Evolutionary conservation across 2,888 invertebrate species (phyloP).

Genomic region (Xylota sylvarum): DNA sequence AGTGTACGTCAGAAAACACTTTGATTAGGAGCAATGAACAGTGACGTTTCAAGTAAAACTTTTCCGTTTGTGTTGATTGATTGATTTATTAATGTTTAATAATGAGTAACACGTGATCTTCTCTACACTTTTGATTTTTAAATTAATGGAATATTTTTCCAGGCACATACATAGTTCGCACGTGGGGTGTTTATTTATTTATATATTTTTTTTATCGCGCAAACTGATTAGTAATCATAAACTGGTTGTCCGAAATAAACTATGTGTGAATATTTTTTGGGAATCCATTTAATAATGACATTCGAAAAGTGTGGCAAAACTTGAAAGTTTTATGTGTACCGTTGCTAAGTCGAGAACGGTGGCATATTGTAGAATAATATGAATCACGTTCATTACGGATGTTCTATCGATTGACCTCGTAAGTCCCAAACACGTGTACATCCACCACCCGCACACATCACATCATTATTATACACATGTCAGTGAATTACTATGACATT

Average conservation of each 20-base stretch:
- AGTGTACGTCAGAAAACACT: conserved; percentile 22
- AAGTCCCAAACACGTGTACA: not conserved
- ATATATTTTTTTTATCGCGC: not conserved
- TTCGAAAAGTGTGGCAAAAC: not conserved
- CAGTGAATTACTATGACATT: not conserved
- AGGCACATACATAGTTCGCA: not conserved
- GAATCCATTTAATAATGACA: not conserved
- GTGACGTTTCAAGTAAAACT: conserved; percentile 5
- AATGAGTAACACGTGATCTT: conserved; percentile 26
- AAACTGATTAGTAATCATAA: conserved; percentile 1
- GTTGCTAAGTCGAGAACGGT: not conserved
- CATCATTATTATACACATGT: not conserved
- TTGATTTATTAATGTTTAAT: conserved; percentile 23
- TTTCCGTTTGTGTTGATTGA: conserved; percentile 24
- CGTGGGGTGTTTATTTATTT: not conserved
- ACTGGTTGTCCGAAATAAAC: conserved; percentile 8
- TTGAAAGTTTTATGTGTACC: not conserved
- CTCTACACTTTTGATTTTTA: not conserved
- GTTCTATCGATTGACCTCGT: conserved; percentile 11
- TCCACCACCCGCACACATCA: not conserved
- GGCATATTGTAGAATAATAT: not conserved
- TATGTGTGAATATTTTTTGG: not conserved
- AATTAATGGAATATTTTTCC: conserved; percentile 26
- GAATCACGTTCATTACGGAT: not conserved
- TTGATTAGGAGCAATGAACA: conserved; percentile 10